A percentile compares a stretch with the other conserved stretches of the same genome.
Conservation (phyloP, 1,140 invertebrate genomes). For the Dendroctonus valens region DNA sequence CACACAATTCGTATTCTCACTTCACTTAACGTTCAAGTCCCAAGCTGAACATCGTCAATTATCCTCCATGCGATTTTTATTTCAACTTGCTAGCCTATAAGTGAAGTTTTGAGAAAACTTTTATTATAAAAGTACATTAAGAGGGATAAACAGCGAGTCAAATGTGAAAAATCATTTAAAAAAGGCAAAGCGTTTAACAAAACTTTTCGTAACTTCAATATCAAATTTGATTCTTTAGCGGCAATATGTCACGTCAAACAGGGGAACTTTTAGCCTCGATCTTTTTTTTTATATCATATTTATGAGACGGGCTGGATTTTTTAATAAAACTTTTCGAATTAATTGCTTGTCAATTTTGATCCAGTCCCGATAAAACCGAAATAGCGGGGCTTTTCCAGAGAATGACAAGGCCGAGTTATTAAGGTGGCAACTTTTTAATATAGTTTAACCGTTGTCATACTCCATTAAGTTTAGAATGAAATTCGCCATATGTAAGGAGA, state of each 20-base stretch:
- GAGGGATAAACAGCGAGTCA: conserved; percentile 11
- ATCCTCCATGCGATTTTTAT: too few relatives aligned
- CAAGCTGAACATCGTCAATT: too few relatives aligned
- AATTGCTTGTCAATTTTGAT: conserved; percentile 27
- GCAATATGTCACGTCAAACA: conserved; percentile 24
- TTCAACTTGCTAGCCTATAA: too few relatives aligned
- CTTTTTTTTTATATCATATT: conserved; percentile 17
- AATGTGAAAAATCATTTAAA: conserved; percentile 15
- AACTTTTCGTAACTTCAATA: conserved; percentile 21
- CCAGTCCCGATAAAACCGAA: neutral
- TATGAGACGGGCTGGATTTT: neutral
- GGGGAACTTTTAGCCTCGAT: conserved; percentile 20
- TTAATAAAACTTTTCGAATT: conserved; percentile 28
- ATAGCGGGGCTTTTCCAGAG: neutral
- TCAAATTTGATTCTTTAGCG: conserved; percentile 14
- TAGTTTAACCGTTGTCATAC: neutral
- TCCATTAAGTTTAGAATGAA: neutral
- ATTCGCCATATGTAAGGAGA: too few relatives aligned
- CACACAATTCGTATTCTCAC: too few relatives aligned
- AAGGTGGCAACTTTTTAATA: conserved; percentile 2
- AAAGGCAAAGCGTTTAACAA: conserved; percentile 11
- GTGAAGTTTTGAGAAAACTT: neutral
- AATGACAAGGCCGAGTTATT: neutral
- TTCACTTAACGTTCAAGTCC: too few relatives aligned
- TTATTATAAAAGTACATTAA: conserved; percentile 1